These are phyloP conservation scores for Micrasema minimum DNA, from an alignment of 1,140 invertebrate genomes.

Conservation along the genomic window DNA sequence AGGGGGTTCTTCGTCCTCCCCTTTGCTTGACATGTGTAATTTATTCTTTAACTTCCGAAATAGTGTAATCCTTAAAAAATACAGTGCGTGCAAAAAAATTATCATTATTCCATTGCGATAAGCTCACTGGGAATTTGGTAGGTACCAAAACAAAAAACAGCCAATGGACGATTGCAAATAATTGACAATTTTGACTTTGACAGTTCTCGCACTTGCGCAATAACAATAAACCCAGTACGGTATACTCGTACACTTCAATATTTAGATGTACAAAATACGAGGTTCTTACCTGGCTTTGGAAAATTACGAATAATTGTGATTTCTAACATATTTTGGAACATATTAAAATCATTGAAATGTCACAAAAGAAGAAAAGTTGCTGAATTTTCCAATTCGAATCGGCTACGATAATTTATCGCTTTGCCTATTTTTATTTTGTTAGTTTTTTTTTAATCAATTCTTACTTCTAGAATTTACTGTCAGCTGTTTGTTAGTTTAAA, in stretches of 20 bases:
- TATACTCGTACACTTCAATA: too few relatives aligned
- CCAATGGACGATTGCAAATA: not conserved
- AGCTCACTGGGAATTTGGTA: constrained; percentile 16
- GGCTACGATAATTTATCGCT: too few relatives aligned
- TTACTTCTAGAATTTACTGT: too few relatives aligned
- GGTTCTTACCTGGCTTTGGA: too few relatives aligned
- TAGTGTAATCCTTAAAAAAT: constrained; percentile 10
- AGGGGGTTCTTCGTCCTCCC: not conserved
- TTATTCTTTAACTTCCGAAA: not conserved
- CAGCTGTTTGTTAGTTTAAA: too few relatives aligned
- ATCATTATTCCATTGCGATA: constrained; percentile 33
- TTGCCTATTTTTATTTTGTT: not conserved
- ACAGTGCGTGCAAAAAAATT: constrained; percentile 16
- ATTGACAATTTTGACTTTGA: constrained; percentile 10
- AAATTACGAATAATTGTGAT: too few relatives aligned
- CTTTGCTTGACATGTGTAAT: not conserved
- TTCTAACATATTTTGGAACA: too few relatives aligned
- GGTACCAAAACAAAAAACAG: constrained; percentile 32
- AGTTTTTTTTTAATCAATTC: too few relatives aligned
- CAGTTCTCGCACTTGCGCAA: not conserved
- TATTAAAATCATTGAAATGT: too few relatives aligned
- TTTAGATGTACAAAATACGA: too few relatives aligned
- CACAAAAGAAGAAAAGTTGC: too few relatives aligned
- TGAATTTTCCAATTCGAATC: too few relatives aligned
- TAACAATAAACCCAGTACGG: not conserved